Evolutionary conservation across 2,888 invertebrate species (phyloP).

Genomic region (Trisateles emortualis): DNA sequence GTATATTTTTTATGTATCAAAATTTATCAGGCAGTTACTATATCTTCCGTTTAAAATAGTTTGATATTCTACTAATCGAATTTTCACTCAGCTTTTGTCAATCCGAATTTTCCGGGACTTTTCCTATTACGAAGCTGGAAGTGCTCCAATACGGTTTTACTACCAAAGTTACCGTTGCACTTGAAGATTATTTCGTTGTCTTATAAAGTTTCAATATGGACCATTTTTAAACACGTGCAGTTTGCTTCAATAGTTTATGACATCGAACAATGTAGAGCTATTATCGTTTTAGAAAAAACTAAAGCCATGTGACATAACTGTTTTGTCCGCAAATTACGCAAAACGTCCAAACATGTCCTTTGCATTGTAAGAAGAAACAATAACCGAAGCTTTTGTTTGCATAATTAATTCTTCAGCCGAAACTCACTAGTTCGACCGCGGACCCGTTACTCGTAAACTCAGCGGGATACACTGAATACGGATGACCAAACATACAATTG

Average conservation of each 20-base stretch:
- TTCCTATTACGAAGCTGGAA: conserved; percentile 59
- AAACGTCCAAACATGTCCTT: conserved; percentile 79
- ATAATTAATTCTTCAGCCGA: conserved; percentile 78
- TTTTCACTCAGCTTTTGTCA: conserved; percentile 47
- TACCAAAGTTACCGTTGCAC: conserved; percentile 42
- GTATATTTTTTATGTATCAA: not conserved
- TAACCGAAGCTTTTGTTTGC: conserved; percentile 77
- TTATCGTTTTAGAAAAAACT: conserved; percentile 31
- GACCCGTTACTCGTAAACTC: conserved; percentile 80
- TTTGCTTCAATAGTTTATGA: conserved; percentile 1
- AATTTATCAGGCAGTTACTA: not conserved
- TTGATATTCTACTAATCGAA: conserved; percentile 12
- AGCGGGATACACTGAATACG: conserved; percentile 63
- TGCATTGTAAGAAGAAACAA: conserved; percentile 75
- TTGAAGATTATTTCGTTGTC: conserved; percentile 37
- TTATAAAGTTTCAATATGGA: conserved; percentile 17
- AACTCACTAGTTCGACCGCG: conserved; percentile 75
- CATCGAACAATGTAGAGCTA: conserved; percentile 24
- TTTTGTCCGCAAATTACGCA: conserved; percentile 80
- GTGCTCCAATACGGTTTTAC: conserved; percentile 52
- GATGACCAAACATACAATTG: conserved; percentile 40
- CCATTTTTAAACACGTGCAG: conserved; percentile 28
- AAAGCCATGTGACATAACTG: conserved; percentile 59
- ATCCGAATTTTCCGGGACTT: conserved; percentile 46
- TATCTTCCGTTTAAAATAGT: not conserved